phyloP scores from a whole-genome alignment of 30 jellyfish, hydroid and myxozoan species.

The Rhopilema esculentum region DNA sequence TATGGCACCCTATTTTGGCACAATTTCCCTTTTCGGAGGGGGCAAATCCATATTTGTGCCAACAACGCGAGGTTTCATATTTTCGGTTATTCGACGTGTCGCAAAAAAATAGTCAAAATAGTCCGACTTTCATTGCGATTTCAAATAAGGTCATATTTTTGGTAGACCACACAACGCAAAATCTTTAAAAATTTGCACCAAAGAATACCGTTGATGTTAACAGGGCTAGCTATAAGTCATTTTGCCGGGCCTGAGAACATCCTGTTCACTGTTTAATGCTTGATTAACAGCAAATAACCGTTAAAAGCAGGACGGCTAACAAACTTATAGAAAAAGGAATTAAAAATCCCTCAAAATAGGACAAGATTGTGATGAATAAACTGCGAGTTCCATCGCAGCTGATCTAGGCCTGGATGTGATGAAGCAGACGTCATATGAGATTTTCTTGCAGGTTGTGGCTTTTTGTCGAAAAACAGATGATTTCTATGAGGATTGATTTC shows the following conservation, averaged over 20 bases:
- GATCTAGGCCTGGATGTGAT: not conserved
- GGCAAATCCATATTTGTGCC: too few species aligned
- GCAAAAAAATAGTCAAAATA: too few species aligned
- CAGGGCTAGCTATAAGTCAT: not conserved
- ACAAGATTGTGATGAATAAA: not conserved
- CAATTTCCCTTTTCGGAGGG: too few species aligned
- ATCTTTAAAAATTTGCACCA: not conserved
- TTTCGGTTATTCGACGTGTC: too few species aligned
- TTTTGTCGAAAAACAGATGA: too few species aligned
- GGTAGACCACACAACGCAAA: too few species aligned
- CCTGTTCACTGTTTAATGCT: not conserved
- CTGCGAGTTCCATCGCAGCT: not conserved
- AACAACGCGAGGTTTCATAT: too few species aligned
- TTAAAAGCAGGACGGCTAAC: not conserved
- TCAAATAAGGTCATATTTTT: too few species aligned
- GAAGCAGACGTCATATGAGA: not conserved
- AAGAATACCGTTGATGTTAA: not conserved
- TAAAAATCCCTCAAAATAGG: not conserved
- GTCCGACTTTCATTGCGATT: too few species aligned
- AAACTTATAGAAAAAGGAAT: not conserved
- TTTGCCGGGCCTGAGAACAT: not conserved
- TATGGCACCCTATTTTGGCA: too few species aligned
- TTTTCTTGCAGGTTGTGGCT: not conserved
- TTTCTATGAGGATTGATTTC: too few species aligned
- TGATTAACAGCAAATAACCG: not conserved